A percentile compares a stretch with the other conserved stretches of the same genome.
Evolutionary conservation across 2,888 invertebrate genomes (phyloP).

Genomic region (Neoscelio sp.): DNA sequence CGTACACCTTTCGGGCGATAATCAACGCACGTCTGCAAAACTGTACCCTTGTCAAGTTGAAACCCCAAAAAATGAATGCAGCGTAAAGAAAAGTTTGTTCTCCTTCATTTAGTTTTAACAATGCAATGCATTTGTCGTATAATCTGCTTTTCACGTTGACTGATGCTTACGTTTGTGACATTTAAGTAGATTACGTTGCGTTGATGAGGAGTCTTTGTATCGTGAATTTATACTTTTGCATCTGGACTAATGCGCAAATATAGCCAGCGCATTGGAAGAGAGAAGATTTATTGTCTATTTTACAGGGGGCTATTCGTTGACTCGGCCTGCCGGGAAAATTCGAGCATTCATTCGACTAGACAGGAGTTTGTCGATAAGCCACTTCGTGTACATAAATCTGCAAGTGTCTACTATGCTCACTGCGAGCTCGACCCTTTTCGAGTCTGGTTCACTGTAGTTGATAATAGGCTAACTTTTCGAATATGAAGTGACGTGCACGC

Average conservation of each 20-base stretch:
- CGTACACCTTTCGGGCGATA: too few relatives aligned
- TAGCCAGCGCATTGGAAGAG: conserved; percentile 2
- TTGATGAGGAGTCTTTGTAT: conserved; percentile 37
- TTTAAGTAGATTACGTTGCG: conserved; percentile 33
- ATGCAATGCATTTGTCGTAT: not conserved
- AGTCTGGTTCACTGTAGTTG: conserved; percentile 37
- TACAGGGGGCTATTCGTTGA: conserved; percentile 59
- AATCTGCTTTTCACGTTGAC: conserved; percentile 16
- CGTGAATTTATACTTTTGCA: conserved; percentile 16
- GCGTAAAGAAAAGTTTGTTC: too few relatives aligned
- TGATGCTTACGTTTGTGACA: not conserved
- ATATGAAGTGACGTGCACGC: conserved; percentile 47
- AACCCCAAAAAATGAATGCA: too few relatives aligned
- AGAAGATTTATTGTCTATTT: conserved; percentile 62
- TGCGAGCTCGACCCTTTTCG: conserved; percentile 52
- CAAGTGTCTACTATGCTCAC: conserved; percentile 52
- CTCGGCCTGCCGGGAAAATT: conserved; percentile 58
- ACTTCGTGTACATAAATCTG: conserved; percentile 66
- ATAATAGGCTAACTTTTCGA: conserved; percentile 57
- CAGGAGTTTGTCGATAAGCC: conserved; percentile 66
- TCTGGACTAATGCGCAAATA: conserved; percentile 18
- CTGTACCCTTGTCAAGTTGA: too few relatives aligned
- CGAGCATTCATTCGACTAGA: conserved; percentile 61
- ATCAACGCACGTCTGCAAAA: too few relatives aligned
- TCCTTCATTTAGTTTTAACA: conserved; percentile 4